These are phyloP conservation scores for Myotis pilosus DNA, from an alignment of 2,797 vertebrate species.

Conservation along the genomic window DNA sequence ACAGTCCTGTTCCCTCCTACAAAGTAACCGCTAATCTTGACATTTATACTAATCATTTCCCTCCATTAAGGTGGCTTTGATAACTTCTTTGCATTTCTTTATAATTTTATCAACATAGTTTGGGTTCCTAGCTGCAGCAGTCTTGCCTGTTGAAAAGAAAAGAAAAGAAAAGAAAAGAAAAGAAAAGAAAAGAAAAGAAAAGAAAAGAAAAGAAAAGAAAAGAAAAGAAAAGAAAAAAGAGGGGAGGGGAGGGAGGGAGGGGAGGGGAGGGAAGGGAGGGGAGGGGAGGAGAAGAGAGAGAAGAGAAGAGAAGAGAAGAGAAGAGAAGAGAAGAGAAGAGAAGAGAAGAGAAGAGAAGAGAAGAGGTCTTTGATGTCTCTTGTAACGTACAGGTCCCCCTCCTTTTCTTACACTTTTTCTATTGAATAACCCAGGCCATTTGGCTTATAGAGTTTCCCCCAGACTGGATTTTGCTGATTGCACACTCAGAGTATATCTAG, in stretches of 20 bases:
- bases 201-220: too few relatives aligned
- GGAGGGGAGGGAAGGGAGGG: too few relatives aligned
- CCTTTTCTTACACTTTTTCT: neutral
- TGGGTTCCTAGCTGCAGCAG: neutral
- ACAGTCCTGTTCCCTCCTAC: neutral
- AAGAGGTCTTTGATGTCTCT: neutral
- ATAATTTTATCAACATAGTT: neutral
- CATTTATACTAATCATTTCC: neutral
- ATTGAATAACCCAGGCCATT: neutral
- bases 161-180: too few relatives aligned
- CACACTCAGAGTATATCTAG: too few relatives aligned
- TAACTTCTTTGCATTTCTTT: neutral
- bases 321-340: neutral
- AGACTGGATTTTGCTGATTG: neutral
- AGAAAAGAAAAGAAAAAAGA: too few relatives aligned
- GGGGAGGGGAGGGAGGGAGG: too few relatives aligned
- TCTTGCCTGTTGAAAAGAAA: neutral
- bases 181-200: too few relatives aligned
- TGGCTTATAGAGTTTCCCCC: neutral
- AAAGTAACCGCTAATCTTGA: neutral
- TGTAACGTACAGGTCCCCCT: neutral
- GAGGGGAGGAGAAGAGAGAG: too few relatives aligned
- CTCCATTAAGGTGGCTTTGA: neutral
- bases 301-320: too few relatives aligned
- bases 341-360: too few relatives aligned